These are phyloP conservation scores for Peromyscus maniculatus DNA, from an alignment of 2,113 vertebrate genomes.

Conservation along the genomic window DNA sequence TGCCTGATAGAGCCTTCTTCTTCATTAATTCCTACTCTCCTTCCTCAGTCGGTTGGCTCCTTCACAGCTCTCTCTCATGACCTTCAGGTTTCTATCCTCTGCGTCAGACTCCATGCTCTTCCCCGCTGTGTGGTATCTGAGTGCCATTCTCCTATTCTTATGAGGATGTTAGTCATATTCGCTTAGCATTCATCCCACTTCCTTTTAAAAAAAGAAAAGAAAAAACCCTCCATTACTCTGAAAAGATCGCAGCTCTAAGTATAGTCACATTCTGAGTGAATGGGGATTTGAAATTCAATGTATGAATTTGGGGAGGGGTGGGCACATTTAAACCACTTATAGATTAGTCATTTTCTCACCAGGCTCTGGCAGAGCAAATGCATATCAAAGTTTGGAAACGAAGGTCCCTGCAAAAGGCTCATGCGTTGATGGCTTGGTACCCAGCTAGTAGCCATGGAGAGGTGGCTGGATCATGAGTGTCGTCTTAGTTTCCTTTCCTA, in stretches of 20 bases:
- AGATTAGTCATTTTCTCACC: neutral
- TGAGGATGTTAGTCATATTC: neutral
- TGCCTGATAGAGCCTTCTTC: neutral
- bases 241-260: neutral
- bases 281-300: neutral
- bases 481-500: neutral
- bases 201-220: neutral
- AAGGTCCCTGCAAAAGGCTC: neutral
- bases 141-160: neutral
- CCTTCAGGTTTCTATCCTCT: neutral
- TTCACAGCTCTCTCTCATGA: neutral
- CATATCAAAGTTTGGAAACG: neutral
- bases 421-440: too few relatives aligned
- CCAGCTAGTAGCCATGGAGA: neutral
- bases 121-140: too few relatives aligned
- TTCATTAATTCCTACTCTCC: neutral
- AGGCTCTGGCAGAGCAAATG: neutral
- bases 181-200: neutral
- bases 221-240: neutral
- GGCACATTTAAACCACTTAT: neutral
- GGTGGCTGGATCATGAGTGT: neutral
- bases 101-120: fast-evolving
- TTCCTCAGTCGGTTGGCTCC: too few relatives aligned
- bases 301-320: neutral
- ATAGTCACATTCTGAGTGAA: neutral